Conservation (phyloP, 2,797 vertebrate genomes). For the Falco naumanni region DNA sequence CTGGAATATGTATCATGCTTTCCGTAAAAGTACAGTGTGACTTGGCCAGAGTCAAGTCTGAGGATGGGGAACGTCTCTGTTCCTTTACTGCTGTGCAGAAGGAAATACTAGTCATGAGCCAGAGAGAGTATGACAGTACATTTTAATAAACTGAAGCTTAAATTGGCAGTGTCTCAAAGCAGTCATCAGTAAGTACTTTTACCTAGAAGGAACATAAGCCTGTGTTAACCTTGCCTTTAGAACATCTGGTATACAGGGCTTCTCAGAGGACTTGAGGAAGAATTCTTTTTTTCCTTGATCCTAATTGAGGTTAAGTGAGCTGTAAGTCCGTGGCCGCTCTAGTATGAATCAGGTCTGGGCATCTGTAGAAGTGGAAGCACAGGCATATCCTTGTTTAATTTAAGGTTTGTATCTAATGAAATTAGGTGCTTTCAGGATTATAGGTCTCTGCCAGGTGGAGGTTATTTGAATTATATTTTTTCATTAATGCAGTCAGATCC, state of each 20-base stretch:
- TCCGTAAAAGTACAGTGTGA: neutral
- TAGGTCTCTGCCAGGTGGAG: neutral
- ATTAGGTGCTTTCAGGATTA: conserved; percentile 32
- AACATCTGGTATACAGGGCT: neutral
- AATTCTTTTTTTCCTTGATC: conserved; percentile 48
- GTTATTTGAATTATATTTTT: neutral
- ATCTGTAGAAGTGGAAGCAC: neutral
- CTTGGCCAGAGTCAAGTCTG: neutral
- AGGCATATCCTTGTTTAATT: conserved; percentile 35
- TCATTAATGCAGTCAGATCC: neutral
- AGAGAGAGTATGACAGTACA: neutral
- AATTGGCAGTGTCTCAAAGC: conserved; percentile 5
- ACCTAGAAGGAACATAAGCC: neutral
- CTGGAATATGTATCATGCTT: neutral
- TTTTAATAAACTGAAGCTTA: conserved; percentile 39
- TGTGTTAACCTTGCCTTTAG: conserved; percentile 10
- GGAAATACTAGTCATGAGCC: neutral
- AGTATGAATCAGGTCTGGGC: conserved; percentile 14
- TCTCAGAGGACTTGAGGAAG: conserved; percentile 9
- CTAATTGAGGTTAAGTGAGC: conserved; percentile 41
- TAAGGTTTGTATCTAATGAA: conserved; percentile 30
- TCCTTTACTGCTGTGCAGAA: neutral
- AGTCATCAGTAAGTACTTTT: conserved; percentile 13
- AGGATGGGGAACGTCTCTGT: neutral
- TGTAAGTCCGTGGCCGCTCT: conserved; percentile 26